Evolutionary conservation across 2,113 vertebrate species (phyloP).

Genomic region (western clawed frog (Xenopus tropicalis)): DNA sequence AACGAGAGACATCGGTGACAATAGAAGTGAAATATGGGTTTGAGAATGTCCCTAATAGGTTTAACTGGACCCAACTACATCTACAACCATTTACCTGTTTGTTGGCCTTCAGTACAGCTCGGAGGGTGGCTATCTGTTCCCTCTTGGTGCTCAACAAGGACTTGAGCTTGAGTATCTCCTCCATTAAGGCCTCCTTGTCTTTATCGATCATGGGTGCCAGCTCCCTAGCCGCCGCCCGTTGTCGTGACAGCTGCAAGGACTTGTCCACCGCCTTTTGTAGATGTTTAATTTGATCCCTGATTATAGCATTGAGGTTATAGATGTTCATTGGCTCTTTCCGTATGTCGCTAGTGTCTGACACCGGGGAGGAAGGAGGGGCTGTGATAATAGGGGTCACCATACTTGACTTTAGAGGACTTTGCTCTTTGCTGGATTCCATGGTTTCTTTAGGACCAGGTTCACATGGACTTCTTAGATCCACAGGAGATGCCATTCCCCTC

Average conservation of each 20-base stretch:
- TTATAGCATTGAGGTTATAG: conserved; percentile 96
- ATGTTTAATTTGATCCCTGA: conserved; percentile 97
- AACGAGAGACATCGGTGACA: conserved; percentile 35
- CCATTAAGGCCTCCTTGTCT: conserved; percentile 94
- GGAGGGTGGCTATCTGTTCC: conserved; percentile 93
- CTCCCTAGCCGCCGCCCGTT: conserved; percentile 88
- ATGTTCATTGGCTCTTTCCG: conserved; percentile 98
- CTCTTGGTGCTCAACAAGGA: conserved; percentile 94
- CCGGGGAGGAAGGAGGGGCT: conserved; percentile 77
- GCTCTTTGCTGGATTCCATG: conserved; percentile 62
- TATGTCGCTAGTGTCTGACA: conserved; percentile 82
- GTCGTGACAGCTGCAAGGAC: conserved; percentile 88
- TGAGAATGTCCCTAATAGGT: no score
- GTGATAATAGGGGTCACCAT: conserved; percentile 74
- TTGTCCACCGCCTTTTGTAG: conserved; percentile 94
- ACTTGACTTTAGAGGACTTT: conserved; percentile 75
- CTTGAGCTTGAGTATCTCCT: conserved; percentile 95
- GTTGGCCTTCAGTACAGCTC: conserved; percentile 95
- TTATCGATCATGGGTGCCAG: conserved; percentile 89
- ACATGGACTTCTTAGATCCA: conserved; percentile 66
- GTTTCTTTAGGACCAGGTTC: conserved; percentile 79
- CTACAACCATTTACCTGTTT: conserved; percentile 77
- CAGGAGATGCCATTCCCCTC: conserved; percentile 70
- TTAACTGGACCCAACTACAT: no score
- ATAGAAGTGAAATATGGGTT: no score